Evolutionary conservation across 2,888 invertebrate genomes (phyloP).

Genomic region (Eristalis pertinax): DNA sequence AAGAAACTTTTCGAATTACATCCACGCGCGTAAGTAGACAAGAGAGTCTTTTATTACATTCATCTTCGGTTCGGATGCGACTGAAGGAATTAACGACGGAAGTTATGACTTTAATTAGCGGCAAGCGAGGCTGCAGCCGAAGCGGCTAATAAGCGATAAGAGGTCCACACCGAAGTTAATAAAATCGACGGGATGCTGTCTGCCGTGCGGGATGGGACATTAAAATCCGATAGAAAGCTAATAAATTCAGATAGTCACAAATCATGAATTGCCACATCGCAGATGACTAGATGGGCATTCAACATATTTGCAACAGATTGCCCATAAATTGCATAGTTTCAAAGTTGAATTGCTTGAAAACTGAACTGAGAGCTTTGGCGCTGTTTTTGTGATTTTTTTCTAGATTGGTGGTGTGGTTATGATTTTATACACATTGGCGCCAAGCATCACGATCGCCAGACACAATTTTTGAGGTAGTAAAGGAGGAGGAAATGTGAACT

Average conservation of each 20-base stretch:
- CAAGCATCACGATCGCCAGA: too few species aligned
- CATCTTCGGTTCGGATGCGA: not conserved
- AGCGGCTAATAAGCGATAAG: not conserved
- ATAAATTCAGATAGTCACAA: not conserved
- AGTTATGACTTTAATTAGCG: conserved; percentile 40
- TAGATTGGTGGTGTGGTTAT: too few species aligned
- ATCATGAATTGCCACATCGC: not conserved
- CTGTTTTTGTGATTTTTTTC: not conserved
- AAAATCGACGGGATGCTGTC: not conserved
- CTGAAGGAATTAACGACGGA: conserved; percentile 23
- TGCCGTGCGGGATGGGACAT: not conserved
- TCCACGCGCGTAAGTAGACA: not conserved
- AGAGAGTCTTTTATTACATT: not conserved
- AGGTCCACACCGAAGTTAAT: not conserved
- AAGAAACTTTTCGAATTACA: not conserved
- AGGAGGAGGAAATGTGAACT: too few species aligned
- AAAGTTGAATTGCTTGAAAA: not conserved
- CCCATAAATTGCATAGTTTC: not conserved
- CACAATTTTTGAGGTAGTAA: too few species aligned
- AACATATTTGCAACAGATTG: not conserved
- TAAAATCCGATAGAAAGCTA: not conserved
- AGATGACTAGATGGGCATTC: not conserved
- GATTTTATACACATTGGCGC: not conserved
- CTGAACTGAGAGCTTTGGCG: not conserved
- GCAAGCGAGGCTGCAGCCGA: not conserved